A percentile compares a stretch with the other conserved stretches of the same genome.
phyloP scores from a whole-genome alignment of 2,113 vertebrate genomes.

The Rutilus rutilus region DNA sequence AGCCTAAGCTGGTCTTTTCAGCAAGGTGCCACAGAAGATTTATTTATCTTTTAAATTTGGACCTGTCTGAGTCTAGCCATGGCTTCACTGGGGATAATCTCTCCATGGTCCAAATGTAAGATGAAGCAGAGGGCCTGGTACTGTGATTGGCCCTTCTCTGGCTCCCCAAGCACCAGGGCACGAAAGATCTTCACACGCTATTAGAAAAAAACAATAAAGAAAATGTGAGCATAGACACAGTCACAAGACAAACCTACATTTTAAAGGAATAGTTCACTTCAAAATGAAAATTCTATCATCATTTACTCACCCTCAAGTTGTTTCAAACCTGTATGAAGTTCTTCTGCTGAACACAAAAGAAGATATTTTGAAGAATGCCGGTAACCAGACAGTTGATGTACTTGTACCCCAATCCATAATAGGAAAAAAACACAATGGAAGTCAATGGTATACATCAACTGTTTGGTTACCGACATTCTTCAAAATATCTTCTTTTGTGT shows the following conservation, averaged over 20 bases:
- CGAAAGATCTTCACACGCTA: slow-evolving; percentile 97
- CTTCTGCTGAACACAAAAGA: no score
- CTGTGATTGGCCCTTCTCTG: slow-evolving; percentile 94
- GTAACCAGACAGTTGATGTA: no score
- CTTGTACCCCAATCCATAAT: no score
- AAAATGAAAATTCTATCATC: no score
- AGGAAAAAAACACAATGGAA: no score
- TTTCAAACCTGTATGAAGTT: no score
- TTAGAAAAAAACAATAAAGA: background rate
- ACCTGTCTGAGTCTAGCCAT: slow-evolving; percentile 96
- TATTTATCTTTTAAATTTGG: background rate
- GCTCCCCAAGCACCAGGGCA: slow-evolving; percentile 92
- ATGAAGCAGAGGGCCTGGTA: slow-evolving; percentile 94
- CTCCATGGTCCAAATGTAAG: slow-evolving; percentile 86
- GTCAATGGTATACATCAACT: no score
- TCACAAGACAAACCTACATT: background rate
- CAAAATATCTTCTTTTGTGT: no score
- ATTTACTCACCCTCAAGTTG: no score
- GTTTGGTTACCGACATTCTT: no score
- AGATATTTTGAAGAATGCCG: no score
- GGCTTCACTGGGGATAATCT: slow-evolving; percentile 96
- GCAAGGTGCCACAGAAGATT: background rate
- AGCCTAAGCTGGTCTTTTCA: background rate
- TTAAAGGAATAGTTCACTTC: no score
- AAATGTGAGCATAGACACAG: background rate